Evolutionary conservation across 1,140 invertebrate genomes (phyloP).

Genomic region (Drosophila melanica): DNA sequence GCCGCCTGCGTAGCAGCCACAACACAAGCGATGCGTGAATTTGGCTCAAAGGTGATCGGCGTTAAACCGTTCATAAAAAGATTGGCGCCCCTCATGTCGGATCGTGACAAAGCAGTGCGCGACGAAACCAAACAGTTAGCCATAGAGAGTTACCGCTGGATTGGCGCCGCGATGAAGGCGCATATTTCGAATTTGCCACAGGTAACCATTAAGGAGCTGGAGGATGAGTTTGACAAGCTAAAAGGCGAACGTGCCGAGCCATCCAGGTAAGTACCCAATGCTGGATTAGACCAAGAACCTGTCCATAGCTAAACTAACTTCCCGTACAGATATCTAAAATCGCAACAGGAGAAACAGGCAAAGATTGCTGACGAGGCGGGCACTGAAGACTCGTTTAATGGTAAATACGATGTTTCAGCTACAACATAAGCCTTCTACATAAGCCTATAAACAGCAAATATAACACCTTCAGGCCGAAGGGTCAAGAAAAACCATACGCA

Average conservation of each 20-base stretch:
- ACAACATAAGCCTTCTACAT: conserved; percentile 6
- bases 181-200: conserved; percentile 94
- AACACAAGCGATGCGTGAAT: conserved; percentile 92
- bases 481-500: conserved; percentile 21
- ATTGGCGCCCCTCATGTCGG: conserved; percentile 92
- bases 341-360: conserved; percentile 93
- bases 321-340: conserved; percentile 89
- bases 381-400: conserved; percentile 85
- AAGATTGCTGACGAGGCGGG: conserved; percentile 86
- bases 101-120: conserved; percentile 95
- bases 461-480: neutral
- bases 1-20: conserved; percentile 91
- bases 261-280: conserved; percentile 70
- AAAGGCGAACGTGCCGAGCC: conserved; percentile 89
- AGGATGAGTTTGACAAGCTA: conserved; percentile 93
- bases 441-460: conserved; percentile 14
- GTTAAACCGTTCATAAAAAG: conserved; percentile 96
- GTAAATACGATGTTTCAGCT: conserved; percentile 60
- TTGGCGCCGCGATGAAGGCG: conserved; percentile 93
- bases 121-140: conserved; percentile 95
- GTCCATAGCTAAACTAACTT: neutral
- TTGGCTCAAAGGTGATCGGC: conserved; percentile 95
- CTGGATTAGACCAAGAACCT: neutral
- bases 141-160: conserved; percentile 96
- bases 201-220: conserved; percentile 94